Base-by-base conservation (phyloP, 2,888 invertebrate species). In the Ophion ellenae region DNA sequence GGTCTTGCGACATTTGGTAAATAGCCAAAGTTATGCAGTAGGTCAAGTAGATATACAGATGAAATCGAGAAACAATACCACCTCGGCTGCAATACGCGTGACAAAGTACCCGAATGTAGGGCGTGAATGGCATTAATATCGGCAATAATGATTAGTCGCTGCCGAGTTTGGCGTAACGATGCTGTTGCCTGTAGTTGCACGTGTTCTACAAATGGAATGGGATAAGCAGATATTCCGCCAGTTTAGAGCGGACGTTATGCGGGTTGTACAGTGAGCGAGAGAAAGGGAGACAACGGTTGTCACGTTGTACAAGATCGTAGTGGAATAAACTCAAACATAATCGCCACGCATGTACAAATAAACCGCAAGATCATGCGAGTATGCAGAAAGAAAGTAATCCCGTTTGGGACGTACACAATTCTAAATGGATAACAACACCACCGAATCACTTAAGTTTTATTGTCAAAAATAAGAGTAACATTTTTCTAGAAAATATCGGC, bases 121-220 rank as follows among this genome's bases (percentile, higher is more conserved):
- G 17, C 32, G 40, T 67, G 70, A 70, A 70, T 75, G 75, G 64
- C 64, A 70, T 80, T 84, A 80, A 66, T 84, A 76, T 84, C 80
- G 84, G 71, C 84, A 71, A 71, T 71, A 71, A 84, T 80, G 75
- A 84, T 84, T 80, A 66, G 66, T 80, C 75, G 70, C 36, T 53
- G 20, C 40, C 14, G 32, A 45, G 71, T 28, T 79, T 17, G 40
- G 71, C 20, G 40, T 17, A 63, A 79, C 79, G 70, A 74, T 83
- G 64, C 71, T 66, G 61, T 66, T 73, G 17, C 57, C 67, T 53
- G 47, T 14, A 47, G 53, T 64, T 70, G 14, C 36, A 32, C 40
- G 67, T 53, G 47, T 66, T 47, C 32, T 36, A 57, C 75, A 57
- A 17, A 47, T 45, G 69, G 63, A 75, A 76, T 53, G 64, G 47